These are phyloP conservation scores for Coreoperca whiteheadi DNA, from an alignment of 2,113 vertebrate species.

Conservation along the genomic window DNA sequence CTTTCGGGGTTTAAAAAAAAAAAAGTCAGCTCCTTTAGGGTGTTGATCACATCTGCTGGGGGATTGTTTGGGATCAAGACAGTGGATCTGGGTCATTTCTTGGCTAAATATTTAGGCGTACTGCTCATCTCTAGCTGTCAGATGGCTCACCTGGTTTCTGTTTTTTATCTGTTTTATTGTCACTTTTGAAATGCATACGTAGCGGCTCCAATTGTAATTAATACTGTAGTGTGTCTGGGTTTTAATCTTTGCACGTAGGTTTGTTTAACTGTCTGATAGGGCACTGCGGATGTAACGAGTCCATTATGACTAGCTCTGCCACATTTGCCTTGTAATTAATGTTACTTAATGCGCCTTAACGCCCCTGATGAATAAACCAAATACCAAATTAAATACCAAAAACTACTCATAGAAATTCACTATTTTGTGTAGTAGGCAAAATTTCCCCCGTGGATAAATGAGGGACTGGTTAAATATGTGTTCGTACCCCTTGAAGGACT, in stretches of 20 bases:
- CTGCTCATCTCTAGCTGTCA: background rate
- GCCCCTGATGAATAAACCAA: background rate
- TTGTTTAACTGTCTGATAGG: fast-evolving
- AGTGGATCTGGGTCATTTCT: background rate
- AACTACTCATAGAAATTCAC: background rate
- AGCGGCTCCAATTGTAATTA: background rate
- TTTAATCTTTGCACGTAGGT: background rate
- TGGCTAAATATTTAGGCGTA: background rate
- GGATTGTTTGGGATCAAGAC: background rate
- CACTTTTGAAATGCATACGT: background rate
- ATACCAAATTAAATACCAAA: background rate
- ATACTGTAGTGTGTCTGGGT: background rate
- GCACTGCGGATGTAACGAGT: background rate
- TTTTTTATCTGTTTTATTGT: background rate
- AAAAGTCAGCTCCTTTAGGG: background rate
- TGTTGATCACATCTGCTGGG: background rate
- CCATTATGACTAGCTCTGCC: background rate
- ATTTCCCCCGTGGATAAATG: too few relatives aligned
- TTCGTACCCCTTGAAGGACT: background rate
- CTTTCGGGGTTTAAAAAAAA: too few relatives aligned
- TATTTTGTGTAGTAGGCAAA: too few relatives aligned
- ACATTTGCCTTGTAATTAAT: conserved; percentile 1
- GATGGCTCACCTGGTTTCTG: too few relatives aligned
- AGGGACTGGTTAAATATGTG: too few relatives aligned
- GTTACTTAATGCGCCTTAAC: background rate